These are phyloP conservation scores for Hyperoplus lanceolatus DNA, from an alignment of 2,797 vertebrate species.

Conservation along the genomic window DNA sequence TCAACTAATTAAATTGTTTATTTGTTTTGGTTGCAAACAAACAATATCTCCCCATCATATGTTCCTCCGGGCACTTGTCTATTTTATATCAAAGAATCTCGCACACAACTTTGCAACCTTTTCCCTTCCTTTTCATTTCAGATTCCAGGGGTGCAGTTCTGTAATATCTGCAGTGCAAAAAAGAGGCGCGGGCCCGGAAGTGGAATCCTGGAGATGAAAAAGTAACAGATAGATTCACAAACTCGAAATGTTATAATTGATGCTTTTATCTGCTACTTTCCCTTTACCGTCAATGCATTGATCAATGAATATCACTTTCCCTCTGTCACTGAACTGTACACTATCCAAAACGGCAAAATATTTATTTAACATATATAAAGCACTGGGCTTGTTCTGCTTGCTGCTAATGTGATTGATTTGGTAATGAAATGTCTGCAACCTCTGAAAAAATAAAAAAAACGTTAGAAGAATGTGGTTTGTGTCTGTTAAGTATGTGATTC, in stretches of 20 bases:
- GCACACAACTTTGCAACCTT: not conserved
- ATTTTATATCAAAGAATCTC: slow-evolving; percentile 1
- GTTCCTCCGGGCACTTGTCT: not conserved
- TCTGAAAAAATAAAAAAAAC: slow-evolving; percentile 66
- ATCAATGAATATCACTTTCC: slow-evolving; percentile 61
- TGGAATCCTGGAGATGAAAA: slow-evolving; percentile 93
- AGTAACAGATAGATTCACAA: slow-evolving; percentile 69
- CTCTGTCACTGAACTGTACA: slow-evolving; percentile 33
- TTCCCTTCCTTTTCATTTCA: slow-evolving; percentile 59
- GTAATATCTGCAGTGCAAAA: slow-evolving; percentile 97
- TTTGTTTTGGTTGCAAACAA: not conserved
- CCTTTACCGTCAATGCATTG: slow-evolving; percentile 27
- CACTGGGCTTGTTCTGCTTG: slow-evolving; percentile 38
- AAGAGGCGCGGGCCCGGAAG: slow-evolving; percentile 92
- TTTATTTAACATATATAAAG: slow-evolving; percentile 51
- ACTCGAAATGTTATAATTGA: slow-evolving; percentile 39
- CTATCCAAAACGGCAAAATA: slow-evolving; percentile 53
- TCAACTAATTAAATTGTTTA: not conserved
- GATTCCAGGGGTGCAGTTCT: slow-evolving; percentile 91
- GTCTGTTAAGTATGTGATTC: slow-evolving; percentile 19
- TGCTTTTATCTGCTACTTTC: slow-evolving; percentile 40
- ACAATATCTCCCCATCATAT: not conserved
- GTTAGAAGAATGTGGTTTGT: slow-evolving; percentile 41
- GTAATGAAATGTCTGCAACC: slow-evolving; percentile 43
- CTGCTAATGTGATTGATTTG: slow-evolving; percentile 54